These are phyloP conservation scores for Passerina amoena DNA, from an alignment of 2,113 vertebrate genomes.

Conservation along the genomic window DNA sequence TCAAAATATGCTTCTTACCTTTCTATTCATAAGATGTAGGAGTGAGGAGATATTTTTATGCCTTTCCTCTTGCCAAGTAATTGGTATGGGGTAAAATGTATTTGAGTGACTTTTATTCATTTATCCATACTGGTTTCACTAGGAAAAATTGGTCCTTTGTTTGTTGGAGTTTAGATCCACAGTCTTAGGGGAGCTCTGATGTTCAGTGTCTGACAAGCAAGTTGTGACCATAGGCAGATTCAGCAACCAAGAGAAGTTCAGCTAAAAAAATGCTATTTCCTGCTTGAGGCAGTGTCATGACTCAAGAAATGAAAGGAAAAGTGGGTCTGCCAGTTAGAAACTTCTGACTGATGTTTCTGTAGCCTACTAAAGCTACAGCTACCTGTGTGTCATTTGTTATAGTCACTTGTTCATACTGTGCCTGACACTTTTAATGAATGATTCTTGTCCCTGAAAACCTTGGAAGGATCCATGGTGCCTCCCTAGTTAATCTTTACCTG, in stretches of 20 bases:
- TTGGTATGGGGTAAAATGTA: not conserved
- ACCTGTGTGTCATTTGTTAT: not conserved
- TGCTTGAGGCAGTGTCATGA: not conserved
- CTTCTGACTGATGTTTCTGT: not conserved
- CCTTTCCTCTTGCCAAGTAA: not conserved
- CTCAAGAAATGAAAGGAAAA: not conserved
- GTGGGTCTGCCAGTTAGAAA: not conserved
- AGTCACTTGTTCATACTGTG: not conserved
- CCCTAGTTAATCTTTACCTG: not conserved
- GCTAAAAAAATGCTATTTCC: not conserved
- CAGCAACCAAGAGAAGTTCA: not conserved
- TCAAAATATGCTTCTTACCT: not conserved
- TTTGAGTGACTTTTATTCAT: not conserved
- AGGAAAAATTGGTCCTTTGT: not conserved
- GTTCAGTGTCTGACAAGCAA: not conserved
- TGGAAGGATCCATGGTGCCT: not conserved
- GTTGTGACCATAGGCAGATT: not conserved
- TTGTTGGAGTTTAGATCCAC: not conserved
- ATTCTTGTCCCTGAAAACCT: not conserved
- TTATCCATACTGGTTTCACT: not conserved
- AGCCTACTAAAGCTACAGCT: not conserved
- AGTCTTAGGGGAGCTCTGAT: not conserved
- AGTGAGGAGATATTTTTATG: not conserved
- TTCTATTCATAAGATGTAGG: not conserved
- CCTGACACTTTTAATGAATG: not conserved